phyloP scores from a whole-genome alignment of 2,888 invertebrate genomes.

The Thymelicus sylvestris region DNA sequence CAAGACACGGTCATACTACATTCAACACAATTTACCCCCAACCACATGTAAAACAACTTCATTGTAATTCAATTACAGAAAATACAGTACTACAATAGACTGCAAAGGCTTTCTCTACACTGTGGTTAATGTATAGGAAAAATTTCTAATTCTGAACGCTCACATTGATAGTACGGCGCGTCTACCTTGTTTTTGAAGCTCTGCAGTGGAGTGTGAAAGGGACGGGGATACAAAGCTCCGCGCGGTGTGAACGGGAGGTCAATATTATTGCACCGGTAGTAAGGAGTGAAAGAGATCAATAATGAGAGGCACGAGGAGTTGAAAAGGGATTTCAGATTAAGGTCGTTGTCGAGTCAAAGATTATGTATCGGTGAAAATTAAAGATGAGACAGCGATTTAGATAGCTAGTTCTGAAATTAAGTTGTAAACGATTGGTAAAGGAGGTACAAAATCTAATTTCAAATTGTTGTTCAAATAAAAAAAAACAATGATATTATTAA shows the following conservation, averaged over 20 bases:
- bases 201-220: conserved; percentile 78
- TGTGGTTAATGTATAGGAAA: conserved; percentile 70
- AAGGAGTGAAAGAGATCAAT: conserved; percentile 85
- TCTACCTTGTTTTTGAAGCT: conserved; percentile 83
- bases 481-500: background rate
- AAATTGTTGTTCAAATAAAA: background rate
- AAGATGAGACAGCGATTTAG: conserved; percentile 49
- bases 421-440: background rate
- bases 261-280: conserved; percentile 83
- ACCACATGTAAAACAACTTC: conserved; percentile 27
- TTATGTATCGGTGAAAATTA: conserved; percentile 63
- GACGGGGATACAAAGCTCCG: conserved; percentile 54
- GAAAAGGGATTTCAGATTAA: conserved; percentile 85
- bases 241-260: conserved; percentile 55
- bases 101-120: conserved; percentile 49
- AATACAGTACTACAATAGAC: conserved; percentile 17
- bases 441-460: background rate
- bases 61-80: conserved; percentile 14
- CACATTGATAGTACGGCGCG: conserved; percentile 73
- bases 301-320: conserved; percentile 84
- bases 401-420: background rate
- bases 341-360: conserved; percentile 83
- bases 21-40: background rate
- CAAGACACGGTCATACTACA: conserved; percentile 18
- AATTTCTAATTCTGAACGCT: conserved; percentile 72